phyloP scores from a whole-genome alignment of 2,113 vertebrate genomes.

The Rhadina sibilatrix region DNA sequence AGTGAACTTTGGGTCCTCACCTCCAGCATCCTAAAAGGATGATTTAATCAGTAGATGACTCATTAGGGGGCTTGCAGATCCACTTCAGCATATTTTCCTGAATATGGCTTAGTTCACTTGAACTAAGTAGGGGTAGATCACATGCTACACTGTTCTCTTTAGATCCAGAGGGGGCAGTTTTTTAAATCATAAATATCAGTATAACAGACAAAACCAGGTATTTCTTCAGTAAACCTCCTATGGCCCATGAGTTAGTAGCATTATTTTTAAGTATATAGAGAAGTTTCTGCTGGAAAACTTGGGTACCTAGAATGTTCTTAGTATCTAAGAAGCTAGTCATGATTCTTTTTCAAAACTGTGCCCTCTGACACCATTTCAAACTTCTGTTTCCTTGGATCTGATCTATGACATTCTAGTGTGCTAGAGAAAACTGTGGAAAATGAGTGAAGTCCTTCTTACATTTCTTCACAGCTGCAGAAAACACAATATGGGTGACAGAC shows the following conservation, averaged over 20 bases:
- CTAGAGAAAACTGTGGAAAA: neutral
- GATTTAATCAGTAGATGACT: neutral
- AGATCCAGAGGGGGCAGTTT: neutral
- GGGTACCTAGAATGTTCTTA: neutral
- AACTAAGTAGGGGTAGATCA: neutral
- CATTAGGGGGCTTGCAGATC: neutral
- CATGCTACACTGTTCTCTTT: neutral
- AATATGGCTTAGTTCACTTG: neutral
- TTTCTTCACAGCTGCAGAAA: neutral
- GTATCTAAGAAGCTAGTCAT: neutral
- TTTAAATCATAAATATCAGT: neutral
- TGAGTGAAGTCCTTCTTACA: neutral
- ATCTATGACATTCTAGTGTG: neutral
- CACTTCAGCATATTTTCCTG: neutral
- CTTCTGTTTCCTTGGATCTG: neutral
- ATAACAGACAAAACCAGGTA: neutral
- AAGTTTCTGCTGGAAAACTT: neutral
- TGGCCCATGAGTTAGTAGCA: neutral
- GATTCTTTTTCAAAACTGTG: neutral
- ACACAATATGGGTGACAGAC: neutral
- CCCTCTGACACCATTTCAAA: neutral
- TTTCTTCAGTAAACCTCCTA: neutral
- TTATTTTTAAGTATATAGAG: neutral
- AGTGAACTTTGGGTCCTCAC: neutral
- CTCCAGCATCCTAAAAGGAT: neutral